Evolutionary conservation across 2,113 vertebrate genomes (phyloP).

Genomic region (Rhynchomys soricoides): DNA sequence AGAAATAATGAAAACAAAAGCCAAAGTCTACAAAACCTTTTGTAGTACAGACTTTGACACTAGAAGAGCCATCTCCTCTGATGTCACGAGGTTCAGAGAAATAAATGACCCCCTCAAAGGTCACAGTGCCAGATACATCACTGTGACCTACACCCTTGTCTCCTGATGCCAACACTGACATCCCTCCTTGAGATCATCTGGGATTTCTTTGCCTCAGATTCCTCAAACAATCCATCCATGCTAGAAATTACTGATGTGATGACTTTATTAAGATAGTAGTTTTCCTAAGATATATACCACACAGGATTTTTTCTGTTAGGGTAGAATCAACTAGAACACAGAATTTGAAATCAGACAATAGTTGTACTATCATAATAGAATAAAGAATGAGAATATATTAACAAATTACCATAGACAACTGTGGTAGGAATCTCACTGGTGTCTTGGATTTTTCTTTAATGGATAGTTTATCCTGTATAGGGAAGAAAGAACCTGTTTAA

Average conservation of each 20-base stretch:
- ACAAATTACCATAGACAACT: conserved; percentile 80
- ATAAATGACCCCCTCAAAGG: not conserved
- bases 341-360: conserved; percentile 42
- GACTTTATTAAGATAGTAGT: not conserved
- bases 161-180: not conserved
- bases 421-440: conserved; percentile 78
- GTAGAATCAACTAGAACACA: not conserved
- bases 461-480: conserved; percentile 62
- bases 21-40: not conserved
- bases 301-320: not conserved
- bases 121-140: not conserved
- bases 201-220: not conserved
- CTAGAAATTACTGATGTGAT: not conserved
- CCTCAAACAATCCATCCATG: not conserved
- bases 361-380: not conserved
- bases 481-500: conserved; percentile 5
- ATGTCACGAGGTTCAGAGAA: not conserved
- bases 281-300: not conserved
- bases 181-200: not conserved
- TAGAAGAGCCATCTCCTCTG: not conserved
- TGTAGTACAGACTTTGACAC: not conserved
- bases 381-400: not conserved
- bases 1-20: conserved; percentile 5
- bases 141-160: accelerated
- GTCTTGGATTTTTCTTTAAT: conserved; percentile 78